Evolutionary conservation across 2,888 invertebrate genomes (phyloP).

Genomic region (Girardia tigrina): DNA sequence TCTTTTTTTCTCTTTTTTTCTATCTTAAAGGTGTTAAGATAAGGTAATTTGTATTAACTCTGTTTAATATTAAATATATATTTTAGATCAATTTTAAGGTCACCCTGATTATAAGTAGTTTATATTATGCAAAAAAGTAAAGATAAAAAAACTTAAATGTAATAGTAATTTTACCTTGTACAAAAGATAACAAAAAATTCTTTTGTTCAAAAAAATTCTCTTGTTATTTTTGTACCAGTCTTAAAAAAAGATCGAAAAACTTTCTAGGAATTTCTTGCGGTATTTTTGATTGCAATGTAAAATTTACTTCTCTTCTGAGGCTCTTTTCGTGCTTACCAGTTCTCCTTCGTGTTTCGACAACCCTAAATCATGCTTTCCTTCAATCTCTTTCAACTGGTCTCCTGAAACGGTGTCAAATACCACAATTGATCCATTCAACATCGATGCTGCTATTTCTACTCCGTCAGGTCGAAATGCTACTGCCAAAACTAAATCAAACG

Average conservation of each 20-base stretch:
- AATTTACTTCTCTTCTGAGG: conserved; percentile 66
- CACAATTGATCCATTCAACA: conserved; percentile 69
- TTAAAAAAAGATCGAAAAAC: not conserved
- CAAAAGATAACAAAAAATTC: too few species aligned
- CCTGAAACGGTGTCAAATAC: conserved; percentile 60
- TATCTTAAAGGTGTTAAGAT: too few species aligned
- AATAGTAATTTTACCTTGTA: too few species aligned
- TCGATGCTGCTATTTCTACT: conserved; percentile 76
- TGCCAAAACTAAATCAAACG: conserved; percentile 56
- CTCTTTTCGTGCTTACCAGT: conserved; percentile 70
- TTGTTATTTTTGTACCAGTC: too few species aligned
- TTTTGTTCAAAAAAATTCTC: too few species aligned
- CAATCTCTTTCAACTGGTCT: conserved; percentile 56
- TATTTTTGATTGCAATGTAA: conserved; percentile 43
- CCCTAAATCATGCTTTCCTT: conserved; percentile 75
- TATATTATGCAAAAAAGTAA: too few species aligned
- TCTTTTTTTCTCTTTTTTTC: too few species aligned
- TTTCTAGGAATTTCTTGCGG: not conserved
- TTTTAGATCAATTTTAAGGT: too few species aligned
- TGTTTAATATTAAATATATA: too few species aligned
- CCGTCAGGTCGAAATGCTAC: conserved; percentile 79
- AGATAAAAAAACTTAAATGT: too few species aligned
- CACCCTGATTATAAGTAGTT: too few species aligned
- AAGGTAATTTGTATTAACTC: too few species aligned
- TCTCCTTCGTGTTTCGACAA: conserved; percentile 70